Percentiles rank a stretch among this genome's conserved stretches.
These are phyloP conservation scores for Anguilla japonica DNA, from an alignment of 2,113 vertebrate species.

Conservation along the genomic window DNA sequence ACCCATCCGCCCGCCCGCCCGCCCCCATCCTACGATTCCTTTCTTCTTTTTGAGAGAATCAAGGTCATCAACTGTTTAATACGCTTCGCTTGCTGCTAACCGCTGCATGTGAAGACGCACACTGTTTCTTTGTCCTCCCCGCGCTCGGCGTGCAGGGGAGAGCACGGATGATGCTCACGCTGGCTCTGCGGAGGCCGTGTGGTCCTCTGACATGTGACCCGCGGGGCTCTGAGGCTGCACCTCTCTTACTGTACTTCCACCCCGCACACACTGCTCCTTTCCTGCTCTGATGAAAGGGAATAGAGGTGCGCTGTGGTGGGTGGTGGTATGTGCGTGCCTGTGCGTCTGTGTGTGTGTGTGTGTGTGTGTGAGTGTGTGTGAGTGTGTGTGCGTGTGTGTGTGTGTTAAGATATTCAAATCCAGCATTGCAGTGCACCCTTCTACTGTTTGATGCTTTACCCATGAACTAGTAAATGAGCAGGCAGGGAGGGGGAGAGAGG, in stretches of 20 bases:
- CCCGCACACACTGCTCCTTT: neutral
- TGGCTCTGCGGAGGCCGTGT: neutral
- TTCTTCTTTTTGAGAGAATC: neutral
- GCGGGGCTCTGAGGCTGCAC: neutral
- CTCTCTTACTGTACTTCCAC: neutral
- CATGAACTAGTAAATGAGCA: too few species aligned
- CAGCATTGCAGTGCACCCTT: too few species aligned
- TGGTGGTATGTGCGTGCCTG: neutral
- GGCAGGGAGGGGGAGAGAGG: too few species aligned
- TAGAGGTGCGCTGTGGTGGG: too few species aligned
- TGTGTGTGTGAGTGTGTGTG: too few species aligned
- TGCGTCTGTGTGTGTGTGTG: neutral
- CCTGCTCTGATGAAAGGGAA: neutral
- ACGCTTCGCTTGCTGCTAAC: neutral
- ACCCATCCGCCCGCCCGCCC: neutral
- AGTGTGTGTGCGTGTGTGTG: too few species aligned
- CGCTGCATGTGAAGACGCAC: neutral
- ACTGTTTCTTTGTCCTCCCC: neutral
- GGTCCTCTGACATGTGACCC: neutral
- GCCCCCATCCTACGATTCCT: neutral
- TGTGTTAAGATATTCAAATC: too few species aligned
- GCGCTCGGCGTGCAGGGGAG: neutral
- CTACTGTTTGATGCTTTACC: too few species aligned
- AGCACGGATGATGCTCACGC: neutral
- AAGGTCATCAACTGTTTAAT: conserved; percentile 7